Base-by-base conservation (phyloP, 2,888 invertebrate genomes). In the Callyntrura guangdongensis region DNA sequence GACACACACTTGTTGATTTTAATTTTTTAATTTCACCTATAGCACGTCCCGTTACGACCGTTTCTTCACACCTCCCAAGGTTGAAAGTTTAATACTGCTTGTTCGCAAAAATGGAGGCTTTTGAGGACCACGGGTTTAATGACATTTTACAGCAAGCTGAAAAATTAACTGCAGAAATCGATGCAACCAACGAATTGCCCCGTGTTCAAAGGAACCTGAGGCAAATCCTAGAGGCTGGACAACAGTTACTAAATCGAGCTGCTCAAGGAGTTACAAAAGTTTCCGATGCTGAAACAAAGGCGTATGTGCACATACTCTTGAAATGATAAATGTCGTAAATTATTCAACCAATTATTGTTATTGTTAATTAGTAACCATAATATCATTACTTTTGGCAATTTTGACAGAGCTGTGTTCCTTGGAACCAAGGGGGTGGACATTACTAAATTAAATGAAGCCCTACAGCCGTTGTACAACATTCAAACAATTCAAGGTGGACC, bases 381-480 rank as follows among this genome's bases (percentile, higher is more conserved):
- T n/a, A 25, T 47, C 17, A 45, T 36, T 5, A 47, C 47, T 8
- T 56, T 8, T 56, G 56, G n/a, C n/a, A n/a, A 6, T 83, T 94
- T 95, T 12, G 5, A 47, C 95, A 98, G 98, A 0, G 98, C 99
- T 94, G 96, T 99, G 64, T 95, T 99, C 86, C 96, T 99, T 93
- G 99, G 99, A 0, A 97, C 98, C 0, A 97, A 97, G 95, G 99
- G 99, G 4, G 97, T 98, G 93, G 99, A 99, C 95, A 95, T 99
- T 79, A 98, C 98, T n/a, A 97, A 98, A 95, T 97, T 99, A 93
- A 97, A 98, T 4, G 98, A 98, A 94, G 98, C 98, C 94, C 95
- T 99, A 45, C 98, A 98, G 95, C 97, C 97, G 0, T 96, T 99
- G 1, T 98, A 97, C 95, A 97, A 98, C 8, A 97, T 98, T 91